phyloP scores from a whole-genome alignment of 2,797 vertebrate genomes.

The Bradypodion ventrale region DNA sequence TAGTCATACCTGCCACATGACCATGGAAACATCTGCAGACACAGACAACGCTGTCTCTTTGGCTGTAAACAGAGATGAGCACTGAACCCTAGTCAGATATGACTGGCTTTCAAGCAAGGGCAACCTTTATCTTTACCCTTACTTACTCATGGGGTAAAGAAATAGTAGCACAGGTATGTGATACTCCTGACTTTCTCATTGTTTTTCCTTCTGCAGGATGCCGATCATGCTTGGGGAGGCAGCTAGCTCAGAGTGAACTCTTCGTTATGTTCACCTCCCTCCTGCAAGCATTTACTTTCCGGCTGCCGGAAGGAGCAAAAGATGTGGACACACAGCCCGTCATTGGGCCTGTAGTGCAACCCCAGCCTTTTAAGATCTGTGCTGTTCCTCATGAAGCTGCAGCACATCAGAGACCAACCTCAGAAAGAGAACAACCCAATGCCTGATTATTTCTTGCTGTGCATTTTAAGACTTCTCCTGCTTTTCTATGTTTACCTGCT shows the following conservation, averaged over 20 bases:
- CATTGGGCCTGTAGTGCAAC: neutral
- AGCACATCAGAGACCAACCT: neutral
- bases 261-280: slow-evolving; percentile 51
- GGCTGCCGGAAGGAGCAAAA: neutral
- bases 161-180: neutral
- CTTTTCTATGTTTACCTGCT: neutral
- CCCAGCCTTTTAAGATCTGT: neutral
- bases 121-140: no score
- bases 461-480: neutral
- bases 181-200: neutral
- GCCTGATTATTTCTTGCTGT: neutral
- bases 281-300: slow-evolving; percentile 47
- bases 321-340: neutral
- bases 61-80: no score
- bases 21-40: no score
- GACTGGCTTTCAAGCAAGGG: no score
- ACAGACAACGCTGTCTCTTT: no score
- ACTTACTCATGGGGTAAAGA: no score
- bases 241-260: slow-evolving; percentile 37
- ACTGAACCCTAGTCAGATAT: no score
- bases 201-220: slow-evolving; percentile 22
- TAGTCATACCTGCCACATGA: no score
- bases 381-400: neutral
- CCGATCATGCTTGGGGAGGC: slow-evolving; percentile 41
- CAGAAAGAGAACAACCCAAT: neutral